phyloP scores from a whole-genome alignment of 2,888 invertebrate genomes.

The Petrolisthes manimaculis region DNA sequence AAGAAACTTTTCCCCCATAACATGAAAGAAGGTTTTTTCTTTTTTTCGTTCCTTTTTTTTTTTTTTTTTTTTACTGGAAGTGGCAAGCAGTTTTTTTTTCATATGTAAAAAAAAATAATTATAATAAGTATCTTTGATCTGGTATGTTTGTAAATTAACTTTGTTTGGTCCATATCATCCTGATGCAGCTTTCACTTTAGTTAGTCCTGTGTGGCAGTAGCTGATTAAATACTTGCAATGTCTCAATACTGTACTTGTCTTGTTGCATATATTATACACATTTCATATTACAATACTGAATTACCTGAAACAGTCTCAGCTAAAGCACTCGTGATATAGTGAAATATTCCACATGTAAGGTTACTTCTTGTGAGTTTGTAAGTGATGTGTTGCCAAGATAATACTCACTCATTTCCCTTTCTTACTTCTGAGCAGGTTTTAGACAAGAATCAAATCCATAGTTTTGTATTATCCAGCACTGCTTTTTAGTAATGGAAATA shows the following conservation, averaged over 20 bases:
- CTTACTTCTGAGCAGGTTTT: too few species aligned
- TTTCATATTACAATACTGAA: neutral
- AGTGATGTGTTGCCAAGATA: conserved; percentile 15
- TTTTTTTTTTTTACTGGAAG: conserved; percentile 40
- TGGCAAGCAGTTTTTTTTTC: conserved; percentile 21
- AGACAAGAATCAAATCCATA: too few species aligned
- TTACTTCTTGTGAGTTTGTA: neutral
- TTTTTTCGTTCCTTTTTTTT: neutral
- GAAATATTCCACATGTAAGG: neutral
- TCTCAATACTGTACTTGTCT: neutral
- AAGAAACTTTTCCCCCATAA: neutral
- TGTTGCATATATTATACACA: conserved; percentile 6
- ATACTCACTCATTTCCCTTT: neutral
- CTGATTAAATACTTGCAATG: conserved; percentile 18
- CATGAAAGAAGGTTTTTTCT: neutral
- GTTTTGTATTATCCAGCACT: too few species aligned
- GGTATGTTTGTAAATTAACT: conserved; percentile 38
- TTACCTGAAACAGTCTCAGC: neutral
- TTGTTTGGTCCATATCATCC: conserved; percentile 34
- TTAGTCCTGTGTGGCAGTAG: conserved; percentile 17
- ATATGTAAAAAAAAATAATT: neutral
- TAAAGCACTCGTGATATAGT: neutral
- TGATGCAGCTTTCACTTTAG: conserved; percentile 12
- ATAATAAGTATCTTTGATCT: conserved; percentile 25
- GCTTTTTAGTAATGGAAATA: too few species aligned